Percentiles rank a stretch among this genome's conserved stretches.
These are phyloP conservation scores for Smutsia gigantea DNA, from an alignment of 2,797 vertebrate genomes.

Conservation along the genomic window DNA sequence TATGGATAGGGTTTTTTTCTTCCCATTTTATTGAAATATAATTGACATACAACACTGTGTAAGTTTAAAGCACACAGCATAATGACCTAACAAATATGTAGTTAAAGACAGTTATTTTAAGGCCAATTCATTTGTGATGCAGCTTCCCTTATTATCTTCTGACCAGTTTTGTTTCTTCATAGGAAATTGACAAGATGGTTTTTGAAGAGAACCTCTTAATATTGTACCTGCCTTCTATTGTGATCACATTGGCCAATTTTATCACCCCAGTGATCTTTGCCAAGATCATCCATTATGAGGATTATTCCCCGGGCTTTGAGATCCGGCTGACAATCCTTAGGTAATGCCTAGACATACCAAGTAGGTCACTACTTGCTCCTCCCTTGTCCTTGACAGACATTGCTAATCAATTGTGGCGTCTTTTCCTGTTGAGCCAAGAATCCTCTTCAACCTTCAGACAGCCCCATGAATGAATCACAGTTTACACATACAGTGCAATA, in stretches of 20 bases:
- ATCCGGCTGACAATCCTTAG: conserved; percentile 95
- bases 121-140: neutral
- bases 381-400: neutral
- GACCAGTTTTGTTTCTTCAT: neutral
- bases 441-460: neutral
- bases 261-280: conserved; percentile 93
- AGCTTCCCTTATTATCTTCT: neutral
- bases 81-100: neutral
- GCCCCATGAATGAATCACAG: neutral
- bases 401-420: neutral
- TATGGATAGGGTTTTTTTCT: rapidly evolving
- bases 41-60: too few species aligned
- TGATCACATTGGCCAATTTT: conserved; percentile 96
- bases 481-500: neutral
- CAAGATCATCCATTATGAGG: conserved; percentile 93
- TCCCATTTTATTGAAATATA: neutral
- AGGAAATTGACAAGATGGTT: conserved; percentile 72
- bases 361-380: neutral
- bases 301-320: conserved; percentile 96
- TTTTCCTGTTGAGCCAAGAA: neutral
- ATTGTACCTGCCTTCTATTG: conserved; percentile 97
- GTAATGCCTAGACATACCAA: conserved; percentile 81
- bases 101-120: neutral
- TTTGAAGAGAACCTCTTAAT: conserved; percentile 89
- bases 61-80: neutral